These are phyloP conservation scores for Oryzias celebensis DNA, from an alignment of 2,113 vertebrate species.

Conservation along the genomic window DNA sequence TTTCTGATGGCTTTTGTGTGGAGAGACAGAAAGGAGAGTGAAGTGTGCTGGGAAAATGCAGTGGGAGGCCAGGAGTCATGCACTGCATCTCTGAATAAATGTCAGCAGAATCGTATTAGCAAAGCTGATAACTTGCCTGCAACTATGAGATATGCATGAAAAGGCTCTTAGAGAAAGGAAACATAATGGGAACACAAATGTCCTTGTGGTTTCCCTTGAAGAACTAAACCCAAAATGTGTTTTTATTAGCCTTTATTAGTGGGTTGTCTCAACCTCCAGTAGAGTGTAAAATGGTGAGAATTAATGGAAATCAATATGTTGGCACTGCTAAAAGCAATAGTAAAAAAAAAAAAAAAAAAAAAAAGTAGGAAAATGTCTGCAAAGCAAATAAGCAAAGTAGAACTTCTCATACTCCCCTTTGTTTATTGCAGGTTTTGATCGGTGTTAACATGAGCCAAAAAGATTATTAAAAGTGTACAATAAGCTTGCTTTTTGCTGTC, in stretches of 20 bases:
- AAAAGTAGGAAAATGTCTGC: constrained; percentile 41
- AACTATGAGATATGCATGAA: constrained; percentile 36
- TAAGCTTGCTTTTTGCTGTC: constrained; percentile 12
- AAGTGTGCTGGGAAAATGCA: constrained; percentile 49
- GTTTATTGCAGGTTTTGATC: constrained; percentile 53
- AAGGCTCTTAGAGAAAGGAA: constrained; percentile 22
- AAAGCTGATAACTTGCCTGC: constrained; percentile 32
- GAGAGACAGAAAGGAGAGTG: constrained; percentile 47
- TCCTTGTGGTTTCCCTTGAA: not conserved
- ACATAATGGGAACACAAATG: constrained; percentile 2
- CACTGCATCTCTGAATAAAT: constrained; percentile 52
- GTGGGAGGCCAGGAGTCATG: constrained; percentile 56
- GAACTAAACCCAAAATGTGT: constrained; percentile 30
- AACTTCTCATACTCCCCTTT: constrained; percentile 23
- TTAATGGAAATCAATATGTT: constrained; percentile 59
- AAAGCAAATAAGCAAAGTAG: constrained; percentile 15
- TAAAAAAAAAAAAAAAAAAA: constrained; percentile 12
- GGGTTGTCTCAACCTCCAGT: constrained; percentile 29
- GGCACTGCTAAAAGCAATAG: constrained; percentile 40
- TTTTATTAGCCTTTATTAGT: constrained; percentile 43
- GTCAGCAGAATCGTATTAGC: constrained; percentile 45
- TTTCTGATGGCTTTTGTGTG: constrained; percentile 57
- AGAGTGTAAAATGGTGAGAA: constrained; percentile 36
- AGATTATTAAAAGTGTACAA: not conserved
- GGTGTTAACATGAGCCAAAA: constrained; percentile 40